Percentiles rank a stretch among this genome's conserved stretches.
Evolutionary conservation across 1,140 invertebrate genomes (phyloP).

Genomic region (Nephotettix cincticeps): DNA sequence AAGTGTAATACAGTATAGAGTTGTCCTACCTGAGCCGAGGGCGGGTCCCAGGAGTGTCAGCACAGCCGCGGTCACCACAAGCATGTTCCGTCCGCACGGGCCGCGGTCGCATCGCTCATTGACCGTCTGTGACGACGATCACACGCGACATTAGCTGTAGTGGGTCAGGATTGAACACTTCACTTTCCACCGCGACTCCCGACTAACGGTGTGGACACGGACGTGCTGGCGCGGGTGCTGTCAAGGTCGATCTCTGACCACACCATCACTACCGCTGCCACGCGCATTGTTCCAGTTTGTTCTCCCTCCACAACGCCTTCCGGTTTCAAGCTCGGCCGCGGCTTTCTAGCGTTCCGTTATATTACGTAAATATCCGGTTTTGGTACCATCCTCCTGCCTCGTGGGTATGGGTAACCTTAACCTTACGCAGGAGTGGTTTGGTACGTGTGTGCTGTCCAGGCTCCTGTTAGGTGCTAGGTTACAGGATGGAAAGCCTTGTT

Average conservation of each 20-base stretch:
- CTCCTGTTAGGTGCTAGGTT: too few relatives aligned
- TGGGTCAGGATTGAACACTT: not conserved
- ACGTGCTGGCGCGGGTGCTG: not conserved
- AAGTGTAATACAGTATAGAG: too few relatives aligned
- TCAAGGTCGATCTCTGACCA: not conserved
- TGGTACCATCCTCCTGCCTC: not conserved
- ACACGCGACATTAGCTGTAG: not conserved
- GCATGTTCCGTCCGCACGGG: not conserved
- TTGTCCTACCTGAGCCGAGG: not conserved
- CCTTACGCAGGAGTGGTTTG: too few relatives aligned
- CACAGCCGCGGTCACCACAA: not conserved
- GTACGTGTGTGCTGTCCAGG: too few relatives aligned
- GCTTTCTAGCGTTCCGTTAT: not conserved
- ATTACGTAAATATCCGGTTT: constrained; percentile 2
- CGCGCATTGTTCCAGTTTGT: not conserved
- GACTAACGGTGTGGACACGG: not conserved
- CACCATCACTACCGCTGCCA: not conserved
- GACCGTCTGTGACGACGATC: not conserved
- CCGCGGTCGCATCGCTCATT: not conserved
- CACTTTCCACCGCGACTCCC: not conserved
- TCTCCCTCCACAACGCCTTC: not conserved
- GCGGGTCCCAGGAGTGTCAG: not conserved
- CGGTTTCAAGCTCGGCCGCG: not conserved
- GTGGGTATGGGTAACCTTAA: too few relatives aligned
- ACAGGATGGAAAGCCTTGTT: too few relatives aligned